A percentile compares a stretch with the other conserved stretches of the same genome.
These are phyloP conservation scores for Aphis gossypii DNA, from an alignment of 1,140 invertebrate species.

Conservation along the genomic window DNA sequence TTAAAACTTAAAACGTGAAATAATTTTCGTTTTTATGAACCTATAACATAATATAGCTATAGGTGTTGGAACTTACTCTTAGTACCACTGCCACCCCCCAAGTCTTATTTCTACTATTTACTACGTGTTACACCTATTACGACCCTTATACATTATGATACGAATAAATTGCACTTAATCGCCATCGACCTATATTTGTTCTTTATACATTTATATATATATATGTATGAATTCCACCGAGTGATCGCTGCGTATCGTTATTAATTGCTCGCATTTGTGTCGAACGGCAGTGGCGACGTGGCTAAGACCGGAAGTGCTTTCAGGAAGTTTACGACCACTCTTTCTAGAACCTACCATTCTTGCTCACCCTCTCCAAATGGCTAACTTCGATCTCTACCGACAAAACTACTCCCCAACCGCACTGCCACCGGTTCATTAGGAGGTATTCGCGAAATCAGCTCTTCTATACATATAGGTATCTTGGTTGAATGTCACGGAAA, in stretches of 20 bases:
- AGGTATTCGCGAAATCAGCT: constrained; percentile 1
- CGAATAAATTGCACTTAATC: constrained; percentile 1
- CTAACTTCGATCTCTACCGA: neutral
- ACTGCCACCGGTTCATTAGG: constrained; percentile 19
- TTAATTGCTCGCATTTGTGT: neutral
- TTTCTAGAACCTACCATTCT: neutral
- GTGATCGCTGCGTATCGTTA: neutral
- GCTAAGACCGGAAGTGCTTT: neutral
- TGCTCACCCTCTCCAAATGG: neutral
- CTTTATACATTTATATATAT: neutral
- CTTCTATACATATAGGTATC: neutral
- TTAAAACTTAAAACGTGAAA: neutral
- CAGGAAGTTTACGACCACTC: neutral
- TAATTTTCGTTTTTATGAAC: neutral
- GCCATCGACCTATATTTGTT: neutral
- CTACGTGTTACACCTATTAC: neutral
- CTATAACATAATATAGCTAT: neutral
- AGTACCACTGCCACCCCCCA: neutral
- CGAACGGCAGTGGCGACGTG: neutral
- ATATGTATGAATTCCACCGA: neutral
- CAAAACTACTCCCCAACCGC: neutral
- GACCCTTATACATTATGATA: neutral
- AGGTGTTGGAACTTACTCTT: neutral
- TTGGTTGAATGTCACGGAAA: neutral
- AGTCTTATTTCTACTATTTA: neutral